Conservation (phyloP, 2,113 vertebrate species). For the Spermophilus dauricus region DNA sequence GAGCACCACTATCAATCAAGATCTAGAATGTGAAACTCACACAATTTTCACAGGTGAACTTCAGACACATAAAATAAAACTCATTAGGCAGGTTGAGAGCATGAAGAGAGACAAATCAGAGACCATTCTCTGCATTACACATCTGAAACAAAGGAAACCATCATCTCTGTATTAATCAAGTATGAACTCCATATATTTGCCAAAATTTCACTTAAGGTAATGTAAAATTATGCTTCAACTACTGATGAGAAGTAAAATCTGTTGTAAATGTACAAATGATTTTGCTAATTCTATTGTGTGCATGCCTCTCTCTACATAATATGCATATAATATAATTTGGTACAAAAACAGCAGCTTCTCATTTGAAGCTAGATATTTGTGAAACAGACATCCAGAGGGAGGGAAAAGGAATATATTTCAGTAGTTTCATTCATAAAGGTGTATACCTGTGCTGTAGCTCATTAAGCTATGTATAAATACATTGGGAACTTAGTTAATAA, state of each 20-base stretch:
- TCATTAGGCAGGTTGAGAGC: slow-evolving; percentile 31
- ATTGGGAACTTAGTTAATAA: background rate
- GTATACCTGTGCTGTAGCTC: background rate
- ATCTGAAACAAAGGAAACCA: slow-evolving; percentile 56
- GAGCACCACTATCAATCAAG: background rate
- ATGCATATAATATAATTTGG: background rate
- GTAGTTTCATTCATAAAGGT: background rate
- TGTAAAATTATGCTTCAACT: slow-evolving; percentile 1
- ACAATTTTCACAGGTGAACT: background rate
- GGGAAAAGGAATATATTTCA: background rate
- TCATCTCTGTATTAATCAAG: slow-evolving; percentile 12
- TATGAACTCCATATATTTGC: slow-evolving; percentile 52
- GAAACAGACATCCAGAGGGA: background rate
- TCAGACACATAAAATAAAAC: slow-evolving; percentile 54
- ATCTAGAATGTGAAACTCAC: background rate
- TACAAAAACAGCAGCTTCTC: background rate
- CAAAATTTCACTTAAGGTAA: slow-evolving; percentile 54
- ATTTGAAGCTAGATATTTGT: background rate
- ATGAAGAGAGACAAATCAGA: background rate
- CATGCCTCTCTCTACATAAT: background rate
- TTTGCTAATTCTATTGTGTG: background rate
- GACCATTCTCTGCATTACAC: slow-evolving; percentile 11
- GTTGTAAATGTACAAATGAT: background rate
- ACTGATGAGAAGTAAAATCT: slow-evolving; percentile 31
- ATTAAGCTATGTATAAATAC: background rate